Conservation (phyloP, 2,113 vertebrate genomes). For the Telmatochromis bifrenatus region DNA sequence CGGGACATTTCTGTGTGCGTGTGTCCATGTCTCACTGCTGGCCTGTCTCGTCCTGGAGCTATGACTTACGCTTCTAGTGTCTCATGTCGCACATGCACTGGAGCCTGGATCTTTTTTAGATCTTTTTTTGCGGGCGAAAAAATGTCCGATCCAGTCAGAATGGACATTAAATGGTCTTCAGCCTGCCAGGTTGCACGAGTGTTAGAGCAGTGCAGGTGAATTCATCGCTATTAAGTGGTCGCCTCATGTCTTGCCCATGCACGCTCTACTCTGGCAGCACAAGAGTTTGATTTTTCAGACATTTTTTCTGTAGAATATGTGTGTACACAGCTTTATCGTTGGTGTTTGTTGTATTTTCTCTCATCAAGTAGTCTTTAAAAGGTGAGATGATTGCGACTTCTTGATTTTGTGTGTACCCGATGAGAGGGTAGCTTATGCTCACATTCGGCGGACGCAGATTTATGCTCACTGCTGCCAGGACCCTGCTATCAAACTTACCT, state of each 20-base stretch:
- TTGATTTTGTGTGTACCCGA: not conserved
- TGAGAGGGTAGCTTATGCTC: not conserved
- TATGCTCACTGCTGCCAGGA: not conserved
- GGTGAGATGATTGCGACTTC: not conserved
- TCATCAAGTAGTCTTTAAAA: not conserved
- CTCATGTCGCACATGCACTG: not conserved
- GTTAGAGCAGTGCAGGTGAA: not conserved
- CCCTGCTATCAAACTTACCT: not conserved
- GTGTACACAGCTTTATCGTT: not conserved
- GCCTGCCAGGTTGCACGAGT: not conserved
- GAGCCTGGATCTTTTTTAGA: not conserved
- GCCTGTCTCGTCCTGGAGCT: not conserved
- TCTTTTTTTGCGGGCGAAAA: not conserved
- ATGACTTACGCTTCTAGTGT: not conserved
- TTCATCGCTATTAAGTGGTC: not conserved
- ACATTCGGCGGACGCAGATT: fast-evolving
- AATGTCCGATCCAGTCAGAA: not conserved
- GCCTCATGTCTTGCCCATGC: not conserved
- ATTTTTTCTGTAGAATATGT: not conserved
- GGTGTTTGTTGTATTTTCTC: not conserved
- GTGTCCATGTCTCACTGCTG: not conserved
- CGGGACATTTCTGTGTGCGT: not conserved
- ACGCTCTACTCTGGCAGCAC: not conserved
- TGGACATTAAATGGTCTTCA: not conserved
- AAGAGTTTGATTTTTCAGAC: not conserved